phyloP scores from a whole-genome alignment of 2,113 vertebrate species.

The Cyanoliseus patagonus region DNA sequence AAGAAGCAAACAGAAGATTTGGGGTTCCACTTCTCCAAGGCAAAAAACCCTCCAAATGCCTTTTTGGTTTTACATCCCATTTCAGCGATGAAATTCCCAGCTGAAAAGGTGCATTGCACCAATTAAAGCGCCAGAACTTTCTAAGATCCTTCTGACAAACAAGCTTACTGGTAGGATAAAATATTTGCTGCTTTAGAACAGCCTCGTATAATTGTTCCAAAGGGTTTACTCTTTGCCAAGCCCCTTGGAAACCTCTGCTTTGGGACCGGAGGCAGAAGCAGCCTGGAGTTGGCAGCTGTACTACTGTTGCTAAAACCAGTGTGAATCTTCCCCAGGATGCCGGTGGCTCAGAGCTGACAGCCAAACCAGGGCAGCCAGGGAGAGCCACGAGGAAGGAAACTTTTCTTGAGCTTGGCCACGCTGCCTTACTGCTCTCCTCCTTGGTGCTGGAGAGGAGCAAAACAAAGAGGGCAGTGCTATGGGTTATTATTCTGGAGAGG shows the following conservation, averaged over 20 bases:
- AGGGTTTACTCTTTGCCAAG: not conserved
- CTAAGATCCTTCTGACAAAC: not conserved
- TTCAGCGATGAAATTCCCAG: not conserved
- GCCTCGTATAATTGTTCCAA: not conserved
- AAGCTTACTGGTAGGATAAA: not conserved
- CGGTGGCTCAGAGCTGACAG: fast-evolving
- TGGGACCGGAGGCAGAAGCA: not conserved
- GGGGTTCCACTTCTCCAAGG: not conserved
- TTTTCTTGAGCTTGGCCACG: not conserved
- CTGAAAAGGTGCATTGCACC: not conserved
- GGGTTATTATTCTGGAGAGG: not conserved
- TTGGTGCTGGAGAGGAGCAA: not conserved
- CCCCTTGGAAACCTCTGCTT: not conserved
- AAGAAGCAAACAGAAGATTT: not conserved
- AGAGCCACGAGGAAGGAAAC: not conserved
- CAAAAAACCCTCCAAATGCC: not conserved
- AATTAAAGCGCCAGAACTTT: not conserved
- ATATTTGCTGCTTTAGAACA: not conserved
- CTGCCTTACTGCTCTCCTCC: not conserved
- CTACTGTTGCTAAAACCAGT: not conserved
- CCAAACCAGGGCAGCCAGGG: not conserved
- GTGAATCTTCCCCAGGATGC: not conserved
- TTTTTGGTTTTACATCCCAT: not conserved
- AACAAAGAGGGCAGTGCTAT: not conserved
- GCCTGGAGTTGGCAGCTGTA: not conserved